Conservation (phyloP, 2,797 vertebrate species). For the Mus minutoides region DNA sequence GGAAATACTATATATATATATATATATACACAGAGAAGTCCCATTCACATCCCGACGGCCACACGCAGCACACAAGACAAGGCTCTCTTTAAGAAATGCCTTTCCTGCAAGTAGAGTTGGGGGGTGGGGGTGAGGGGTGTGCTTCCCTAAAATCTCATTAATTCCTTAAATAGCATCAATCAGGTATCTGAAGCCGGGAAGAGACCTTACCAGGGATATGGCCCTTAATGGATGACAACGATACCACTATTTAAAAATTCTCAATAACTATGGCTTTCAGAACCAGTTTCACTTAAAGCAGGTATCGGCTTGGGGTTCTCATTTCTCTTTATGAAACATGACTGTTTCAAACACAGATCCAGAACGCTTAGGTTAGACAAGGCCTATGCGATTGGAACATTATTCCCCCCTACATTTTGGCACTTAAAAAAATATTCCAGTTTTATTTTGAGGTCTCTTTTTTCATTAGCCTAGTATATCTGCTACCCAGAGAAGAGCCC, state of each 20-base stretch:
- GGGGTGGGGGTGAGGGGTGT: not conserved
- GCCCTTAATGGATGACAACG: slow-evolving; percentile 43
- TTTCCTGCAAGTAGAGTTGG: slow-evolving; percentile 32
- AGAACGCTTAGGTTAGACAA: slow-evolving; percentile 75
- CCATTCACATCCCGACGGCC: slow-evolving; percentile 79
- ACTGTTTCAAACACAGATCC: slow-evolving; percentile 66
- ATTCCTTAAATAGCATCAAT: slow-evolving; percentile 71
- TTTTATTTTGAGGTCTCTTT: slow-evolving; percentile 84
- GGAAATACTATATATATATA: slow-evolving; percentile 86
- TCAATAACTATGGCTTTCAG: fast-evolving
- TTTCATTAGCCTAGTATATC: slow-evolving; percentile 79
- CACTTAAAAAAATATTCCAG: slow-evolving; percentile 86
- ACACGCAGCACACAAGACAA: slow-evolving; percentile 53
- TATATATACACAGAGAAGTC: slow-evolving; percentile 64
- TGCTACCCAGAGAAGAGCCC: slow-evolving; percentile 82
- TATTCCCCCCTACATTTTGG: slow-evolving; percentile 81
- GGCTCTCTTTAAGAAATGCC: slow-evolving; percentile 73
- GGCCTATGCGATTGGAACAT: slow-evolving; percentile 72
- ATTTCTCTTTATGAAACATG: slow-evolving; percentile 59
- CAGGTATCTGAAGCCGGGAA: not conserved
- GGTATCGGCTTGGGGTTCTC: not conserved
- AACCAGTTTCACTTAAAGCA: slow-evolving; percentile 61
- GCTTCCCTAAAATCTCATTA: slow-evolving; percentile 53
- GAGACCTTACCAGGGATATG: slow-evolving; percentile 29
- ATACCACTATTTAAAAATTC: not conserved